A percentile compares a stretch with the other conserved stretches of the same genome.
phyloP scores from a whole-genome alignment of 2,888 invertebrate genomes.

The Ochlodes sylvanus region DNA sequence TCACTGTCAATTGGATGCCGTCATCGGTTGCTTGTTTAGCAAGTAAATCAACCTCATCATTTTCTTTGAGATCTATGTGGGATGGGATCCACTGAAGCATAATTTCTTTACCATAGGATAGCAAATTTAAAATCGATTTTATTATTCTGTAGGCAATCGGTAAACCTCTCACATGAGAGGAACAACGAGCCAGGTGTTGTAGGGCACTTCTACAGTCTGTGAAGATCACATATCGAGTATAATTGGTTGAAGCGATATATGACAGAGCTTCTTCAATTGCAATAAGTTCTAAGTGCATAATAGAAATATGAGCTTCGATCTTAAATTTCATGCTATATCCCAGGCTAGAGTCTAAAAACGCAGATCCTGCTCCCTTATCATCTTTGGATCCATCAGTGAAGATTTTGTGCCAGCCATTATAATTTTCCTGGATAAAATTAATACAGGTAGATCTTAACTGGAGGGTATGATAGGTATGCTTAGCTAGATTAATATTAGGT shows the following conservation, averaged over 20 bases:
- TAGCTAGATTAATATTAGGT: too few species aligned
- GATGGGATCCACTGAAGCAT: slow-evolving; percentile 41
- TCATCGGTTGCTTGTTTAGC: slow-evolving; percentile 25
- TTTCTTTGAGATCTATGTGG: slow-evolving; percentile 32
- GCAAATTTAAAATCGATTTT: slow-evolving; percentile 34
- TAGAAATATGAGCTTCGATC: slow-evolving; percentile 37
- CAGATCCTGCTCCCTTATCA: slow-evolving; percentile 15
- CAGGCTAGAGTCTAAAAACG: slow-evolving; percentile 25
- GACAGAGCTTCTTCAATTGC: slow-evolving; percentile 37
- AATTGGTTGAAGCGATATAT: slow-evolving; percentile 30
- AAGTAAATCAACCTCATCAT: slow-evolving; percentile 26
- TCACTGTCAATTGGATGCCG: neutral
- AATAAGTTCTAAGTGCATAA: slow-evolving; percentile 39
- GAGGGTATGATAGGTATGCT: too few species aligned
- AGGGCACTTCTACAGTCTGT: slow-evolving; percentile 30
- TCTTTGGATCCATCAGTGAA: slow-evolving; percentile 21
- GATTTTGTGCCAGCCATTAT: too few species aligned
- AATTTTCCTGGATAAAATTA: too few species aligned
- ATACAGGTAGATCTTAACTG: too few species aligned
- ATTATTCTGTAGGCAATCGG: slow-evolving; percentile 41
- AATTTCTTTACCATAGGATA: slow-evolving; percentile 11
- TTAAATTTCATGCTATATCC: slow-evolving; percentile 20
- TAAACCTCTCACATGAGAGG: slow-evolving; percentile 38
- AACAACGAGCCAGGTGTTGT: slow-evolving; percentile 40
- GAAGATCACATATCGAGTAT: slow-evolving; percentile 32